A percentile compares a stretch with the other conserved stretches of the same genome.
Conservation (phyloP, 2,797 vertebrate species). For the Pipistrellus pygmaeus region DNA sequence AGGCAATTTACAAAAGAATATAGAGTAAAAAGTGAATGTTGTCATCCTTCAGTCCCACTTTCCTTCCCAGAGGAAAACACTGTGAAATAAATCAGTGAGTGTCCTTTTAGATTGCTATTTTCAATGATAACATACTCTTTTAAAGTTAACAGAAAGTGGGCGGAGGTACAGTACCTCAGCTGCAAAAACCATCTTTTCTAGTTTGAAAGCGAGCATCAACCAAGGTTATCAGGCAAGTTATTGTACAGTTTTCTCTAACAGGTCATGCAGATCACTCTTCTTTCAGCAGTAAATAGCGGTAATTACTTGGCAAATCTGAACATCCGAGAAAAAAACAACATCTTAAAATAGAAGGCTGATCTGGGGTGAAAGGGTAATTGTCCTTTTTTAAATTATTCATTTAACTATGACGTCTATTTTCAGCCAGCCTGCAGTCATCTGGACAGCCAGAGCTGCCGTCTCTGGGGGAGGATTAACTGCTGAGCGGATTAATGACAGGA, state of each 20-base stretch:
- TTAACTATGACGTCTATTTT: slow-evolving; percentile 2
- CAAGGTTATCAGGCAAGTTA: neutral
- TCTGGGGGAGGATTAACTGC: slow-evolving; percentile 50
- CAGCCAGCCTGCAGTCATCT: slow-evolving; percentile 1
- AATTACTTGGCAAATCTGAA: slow-evolving; percentile 50
- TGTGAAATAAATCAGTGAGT: neutral
- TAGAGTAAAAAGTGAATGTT: neutral
- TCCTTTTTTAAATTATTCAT: neutral
- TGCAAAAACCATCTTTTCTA: neutral
- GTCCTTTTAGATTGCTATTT: neutral
- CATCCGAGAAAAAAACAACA: neutral
- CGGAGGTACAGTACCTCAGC: neutral
- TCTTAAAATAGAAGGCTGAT: slow-evolving; percentile 62
- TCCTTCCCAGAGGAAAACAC: slow-evolving; percentile 3
- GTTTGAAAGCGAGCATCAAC: neutral
- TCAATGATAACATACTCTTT: neutral
- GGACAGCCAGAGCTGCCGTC: slow-evolving; percentile 2
- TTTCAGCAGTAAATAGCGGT: slow-evolving; percentile 43
- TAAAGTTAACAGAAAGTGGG: neutral
- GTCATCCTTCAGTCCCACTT: neutral
- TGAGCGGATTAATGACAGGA: slow-evolving; percentile 67
- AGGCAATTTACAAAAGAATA: neutral
- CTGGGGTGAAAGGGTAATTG: neutral
- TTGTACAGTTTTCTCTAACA: neutral
- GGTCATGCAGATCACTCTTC: neutral